Conservation (phyloP, 2,888 invertebrate genomes). For the Hetaerina titia region DNA sequence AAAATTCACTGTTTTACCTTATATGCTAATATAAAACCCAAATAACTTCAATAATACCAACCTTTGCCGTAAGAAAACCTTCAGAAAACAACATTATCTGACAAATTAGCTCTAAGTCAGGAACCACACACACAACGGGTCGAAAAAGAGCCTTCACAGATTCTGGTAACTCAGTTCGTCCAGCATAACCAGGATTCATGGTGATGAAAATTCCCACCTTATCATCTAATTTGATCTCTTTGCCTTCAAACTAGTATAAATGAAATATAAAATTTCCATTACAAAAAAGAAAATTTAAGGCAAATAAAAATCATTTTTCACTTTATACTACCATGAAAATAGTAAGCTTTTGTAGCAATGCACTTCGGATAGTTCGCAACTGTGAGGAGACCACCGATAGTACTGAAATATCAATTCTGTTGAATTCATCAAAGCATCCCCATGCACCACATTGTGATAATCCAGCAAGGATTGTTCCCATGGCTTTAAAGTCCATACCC, state of each 20-base stretch:
- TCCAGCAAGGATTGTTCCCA: slow-evolving; percentile 87
- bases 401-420: slow-evolving; percentile 94
- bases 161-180: slow-evolving; percentile 94
- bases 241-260: slow-evolving; percentile 85
- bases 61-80: slow-evolving; percentile 93
- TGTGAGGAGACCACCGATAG: slow-evolving; percentile 96
- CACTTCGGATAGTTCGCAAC: slow-evolving; percentile 92
- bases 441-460: slow-evolving; percentile 94
- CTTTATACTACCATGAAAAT: slow-evolving; percentile 84
- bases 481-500: slow-evolving; percentile 94
- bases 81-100: slow-evolving; percentile 95
- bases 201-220: slow-evolving; percentile 97
- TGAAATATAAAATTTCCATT: slow-evolving; percentile 63
- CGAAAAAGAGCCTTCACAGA: slow-evolving; percentile 94
- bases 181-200: slow-evolving; percentile 97
- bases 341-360: slow-evolving; percentile 86
- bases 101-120: slow-evolving; percentile 95
- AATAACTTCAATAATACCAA: slow-evolving; percentile 73
- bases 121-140: slow-evolving; percentile 94
- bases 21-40: too few relatives aligned
- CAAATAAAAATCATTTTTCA: neutral
- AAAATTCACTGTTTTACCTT: too few relatives aligned
- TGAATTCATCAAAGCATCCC: slow-evolving; percentile 98
- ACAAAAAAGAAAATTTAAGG: slow-evolving; percentile 34
- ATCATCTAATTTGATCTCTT: slow-evolving; percentile 88